Evolutionary conservation across 2,113 vertebrate species (phyloP).

Genomic region (Labeo rohita): DNA sequence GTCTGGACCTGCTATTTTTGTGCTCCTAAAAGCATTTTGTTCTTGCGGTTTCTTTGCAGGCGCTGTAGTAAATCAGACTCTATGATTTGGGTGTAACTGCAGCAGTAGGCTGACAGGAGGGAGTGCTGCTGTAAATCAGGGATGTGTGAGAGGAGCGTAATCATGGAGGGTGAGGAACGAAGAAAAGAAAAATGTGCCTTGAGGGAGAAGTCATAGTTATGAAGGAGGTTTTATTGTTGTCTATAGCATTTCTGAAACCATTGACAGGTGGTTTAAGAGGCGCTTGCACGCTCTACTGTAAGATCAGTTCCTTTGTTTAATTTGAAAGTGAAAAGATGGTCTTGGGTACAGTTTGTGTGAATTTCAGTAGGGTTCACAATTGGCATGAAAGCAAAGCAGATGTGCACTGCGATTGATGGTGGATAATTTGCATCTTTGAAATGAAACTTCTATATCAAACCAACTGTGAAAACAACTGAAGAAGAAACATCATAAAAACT

Average conservation of each 20-base stretch:
- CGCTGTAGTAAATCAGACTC: constrained; percentile 23
- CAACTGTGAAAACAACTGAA: neutral
- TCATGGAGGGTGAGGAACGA: neutral
- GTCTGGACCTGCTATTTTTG: neutral
- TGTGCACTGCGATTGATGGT: neutral
- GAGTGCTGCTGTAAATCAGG: constrained; percentile 22
- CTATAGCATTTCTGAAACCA: neutral
- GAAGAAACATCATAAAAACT: neutral
- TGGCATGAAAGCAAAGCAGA: neutral
- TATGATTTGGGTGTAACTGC: constrained; percentile 16
- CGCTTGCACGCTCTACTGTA: neutral
- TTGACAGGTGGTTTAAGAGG: neutral
- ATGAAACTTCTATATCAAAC: neutral
- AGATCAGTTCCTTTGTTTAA: neutral
- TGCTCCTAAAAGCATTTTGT: constrained; percentile 8
- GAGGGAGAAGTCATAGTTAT: constrained; percentile 5
- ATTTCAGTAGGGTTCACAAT: neutral
- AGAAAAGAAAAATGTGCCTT: neutral
- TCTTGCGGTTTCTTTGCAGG: neutral
- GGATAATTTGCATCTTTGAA: neutral
- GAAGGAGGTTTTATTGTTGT: constrained; percentile 15
- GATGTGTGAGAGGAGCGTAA: neutral
- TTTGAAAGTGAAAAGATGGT: neutral
- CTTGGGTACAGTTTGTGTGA: neutral
- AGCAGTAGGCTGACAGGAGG: constrained; percentile 9